Conservation (phyloP, 1,140 invertebrate genomes). For the Meteorus sp. region DNA sequence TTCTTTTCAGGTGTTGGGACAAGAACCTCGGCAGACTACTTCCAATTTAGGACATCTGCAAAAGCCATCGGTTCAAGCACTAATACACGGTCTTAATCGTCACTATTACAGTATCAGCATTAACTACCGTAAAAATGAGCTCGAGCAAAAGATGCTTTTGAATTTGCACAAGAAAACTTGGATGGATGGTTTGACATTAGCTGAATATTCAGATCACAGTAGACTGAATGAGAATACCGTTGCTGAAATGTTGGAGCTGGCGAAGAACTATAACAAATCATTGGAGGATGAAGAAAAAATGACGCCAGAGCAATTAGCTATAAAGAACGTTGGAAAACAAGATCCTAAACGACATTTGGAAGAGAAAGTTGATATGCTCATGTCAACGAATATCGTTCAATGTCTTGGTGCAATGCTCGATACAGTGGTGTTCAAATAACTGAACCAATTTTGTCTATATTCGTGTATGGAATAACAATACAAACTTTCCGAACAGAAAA, state of each 20-base stretch:
- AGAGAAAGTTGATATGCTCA: conserved; percentile 96
- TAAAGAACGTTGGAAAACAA: conserved; percentile 99
- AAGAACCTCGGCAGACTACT: conserved; percentile 98
- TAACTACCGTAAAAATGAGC: conserved; percentile 98
- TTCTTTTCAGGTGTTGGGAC: conserved; percentile 74
- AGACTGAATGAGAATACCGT: conserved; percentile 89
- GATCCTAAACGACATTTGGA: conserved; percentile 99
- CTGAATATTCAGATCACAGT: conserved; percentile 95
- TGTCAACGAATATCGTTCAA: conserved; percentile 99
- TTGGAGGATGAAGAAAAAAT: conserved; percentile 99
- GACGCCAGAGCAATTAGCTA: conserved; percentile 99
- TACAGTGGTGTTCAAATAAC: conserved; percentile 92
- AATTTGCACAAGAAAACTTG: conserved; percentile 99
- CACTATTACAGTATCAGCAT: conserved; percentile 99
- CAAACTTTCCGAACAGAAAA: background rate
- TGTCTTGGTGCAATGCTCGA: conserved; percentile 98
- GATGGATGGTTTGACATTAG: conserved; percentile 96
- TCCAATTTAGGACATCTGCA: conserved; percentile 98
- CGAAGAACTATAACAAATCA: conserved; percentile 99
- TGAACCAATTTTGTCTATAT: background rate
- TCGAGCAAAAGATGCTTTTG: conserved; percentile 99
- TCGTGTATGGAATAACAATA: background rate
- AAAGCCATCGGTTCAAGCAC: conserved; percentile 98
- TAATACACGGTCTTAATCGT: conserved; percentile 98
- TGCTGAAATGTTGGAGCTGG: conserved; percentile 94